Evolutionary conservation across 2,797 vertebrate genomes (phyloP).

Genomic region (Ctenosaura bakeri): DNA sequence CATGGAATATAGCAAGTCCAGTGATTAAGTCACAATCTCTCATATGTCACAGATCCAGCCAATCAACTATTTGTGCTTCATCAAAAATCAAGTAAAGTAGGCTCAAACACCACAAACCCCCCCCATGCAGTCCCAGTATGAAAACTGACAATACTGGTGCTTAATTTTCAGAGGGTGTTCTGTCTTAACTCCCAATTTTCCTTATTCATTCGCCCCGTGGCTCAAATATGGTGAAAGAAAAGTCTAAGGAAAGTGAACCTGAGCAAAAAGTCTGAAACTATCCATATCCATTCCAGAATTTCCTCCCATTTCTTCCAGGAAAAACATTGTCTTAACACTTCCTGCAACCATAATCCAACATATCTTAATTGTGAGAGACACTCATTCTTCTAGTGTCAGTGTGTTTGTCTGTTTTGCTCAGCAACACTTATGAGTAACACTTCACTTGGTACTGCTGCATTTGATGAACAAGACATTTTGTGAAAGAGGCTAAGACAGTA

Average conservation of each 20-base stretch:
- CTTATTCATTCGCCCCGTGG: no score
- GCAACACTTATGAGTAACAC: not conserved
- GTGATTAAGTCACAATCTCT: not conserved
- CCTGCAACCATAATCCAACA: not conserved
- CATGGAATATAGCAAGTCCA: not conserved
- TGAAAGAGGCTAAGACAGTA: not conserved
- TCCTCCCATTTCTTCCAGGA: not conserved
- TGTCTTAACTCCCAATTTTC: not conserved
- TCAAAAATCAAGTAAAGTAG: not conserved
- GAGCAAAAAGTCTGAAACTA: not conserved
- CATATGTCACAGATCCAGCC: not conserved
- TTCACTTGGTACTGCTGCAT: not conserved
- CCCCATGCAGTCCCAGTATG: not conserved
- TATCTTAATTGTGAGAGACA: not conserved
- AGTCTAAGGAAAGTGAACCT: not conserved
- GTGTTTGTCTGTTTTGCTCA: not conserved
- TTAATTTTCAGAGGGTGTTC: not conserved
- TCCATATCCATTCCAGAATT: not conserved
- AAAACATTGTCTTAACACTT: not conserved
- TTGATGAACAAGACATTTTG: slow-evolving; percentile 1
- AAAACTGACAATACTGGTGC: not conserved
- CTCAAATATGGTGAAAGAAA: no score
- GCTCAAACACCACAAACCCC: not conserved
- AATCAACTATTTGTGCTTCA: not conserved
- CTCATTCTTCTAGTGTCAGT: not conserved